Percentiles rank a stretch among this genome's conserved stretches.
These are phyloP conservation scores for Gephyroberyx darwinii DNA, from an alignment of 2,797 vertebrate genomes.

Conservation along the genomic window DNA sequence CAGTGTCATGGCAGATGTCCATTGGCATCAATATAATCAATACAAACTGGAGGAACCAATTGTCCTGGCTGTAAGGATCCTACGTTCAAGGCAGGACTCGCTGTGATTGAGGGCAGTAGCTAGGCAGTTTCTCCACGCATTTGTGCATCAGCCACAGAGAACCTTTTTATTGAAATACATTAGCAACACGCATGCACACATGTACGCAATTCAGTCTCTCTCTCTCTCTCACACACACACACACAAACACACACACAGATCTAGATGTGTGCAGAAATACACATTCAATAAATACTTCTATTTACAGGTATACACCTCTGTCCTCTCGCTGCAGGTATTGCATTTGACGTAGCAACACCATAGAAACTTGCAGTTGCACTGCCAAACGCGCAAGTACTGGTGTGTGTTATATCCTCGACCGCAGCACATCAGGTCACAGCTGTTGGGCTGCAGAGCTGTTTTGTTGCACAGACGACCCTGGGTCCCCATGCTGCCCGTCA, in stretches of 20 bases:
- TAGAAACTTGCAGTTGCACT: conserved; percentile 99
- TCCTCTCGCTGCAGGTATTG: conserved; percentile 98
- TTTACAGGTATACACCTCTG: conserved; percentile 97
- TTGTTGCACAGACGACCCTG: conserved; percentile 97
- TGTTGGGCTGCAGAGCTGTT: conserved; percentile 90
- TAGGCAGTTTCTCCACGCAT: conserved; percentile 2
- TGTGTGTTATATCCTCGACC: conserved; percentile 97
- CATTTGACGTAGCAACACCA: conserved; percentile 99
- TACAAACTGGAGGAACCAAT: conserved; percentile 19
- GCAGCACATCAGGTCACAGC: conserved; percentile 97
- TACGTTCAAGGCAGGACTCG: conserved; percentile 2
- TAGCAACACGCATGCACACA: not conserved
- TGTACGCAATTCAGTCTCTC: conserved; percentile 1
- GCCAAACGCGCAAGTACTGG: conserved; percentile 96
- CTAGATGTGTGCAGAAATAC: conserved; percentile 30
- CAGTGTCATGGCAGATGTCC: conserved; percentile 64
- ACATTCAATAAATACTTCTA: conserved; percentile 77
- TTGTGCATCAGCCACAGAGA: conserved; percentile 23
- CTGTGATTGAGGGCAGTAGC: not conserved
- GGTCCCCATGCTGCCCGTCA: conserved; percentile 93
- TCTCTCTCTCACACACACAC: conserved; percentile 2
- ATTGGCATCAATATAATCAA: conserved; percentile 62
- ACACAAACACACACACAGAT: conserved; percentile 26
- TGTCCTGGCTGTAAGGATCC: not conserved
- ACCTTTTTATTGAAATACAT: conserved; percentile 20